Evolutionary conservation across 2,888 invertebrate species (phyloP).

Genomic region (Himalopsyche tibetana): DNA sequence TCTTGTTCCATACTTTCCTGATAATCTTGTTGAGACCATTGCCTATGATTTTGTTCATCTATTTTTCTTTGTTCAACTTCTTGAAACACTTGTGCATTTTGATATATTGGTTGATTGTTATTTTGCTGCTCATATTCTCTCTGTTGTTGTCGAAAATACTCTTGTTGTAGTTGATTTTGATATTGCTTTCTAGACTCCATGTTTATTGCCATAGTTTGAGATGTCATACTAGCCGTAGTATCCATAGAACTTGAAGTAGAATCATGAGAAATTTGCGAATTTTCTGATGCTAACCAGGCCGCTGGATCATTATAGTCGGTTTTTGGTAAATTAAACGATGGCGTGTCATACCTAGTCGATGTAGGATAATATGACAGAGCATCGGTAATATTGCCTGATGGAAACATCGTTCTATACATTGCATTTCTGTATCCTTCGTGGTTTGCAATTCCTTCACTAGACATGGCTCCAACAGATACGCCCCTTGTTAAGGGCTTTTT

Average conservation of each 20-base stretch:
- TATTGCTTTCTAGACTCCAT: constrained; percentile 76
- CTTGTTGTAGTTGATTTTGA: constrained; percentile 77
- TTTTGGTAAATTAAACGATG: constrained; percentile 75
- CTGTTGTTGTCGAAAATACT: constrained; percentile 76
- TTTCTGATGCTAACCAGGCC: constrained; percentile 79
- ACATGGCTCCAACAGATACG: constrained; percentile 75
- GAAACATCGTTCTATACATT: constrained; percentile 82
- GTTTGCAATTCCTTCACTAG: constrained; percentile 78
- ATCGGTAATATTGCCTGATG: constrained; percentile 85
- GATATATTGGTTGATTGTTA: constrained; percentile 71
- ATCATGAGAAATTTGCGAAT: constrained; percentile 75
- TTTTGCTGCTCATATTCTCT: constrained; percentile 74
- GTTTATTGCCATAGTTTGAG: constrained; percentile 77
- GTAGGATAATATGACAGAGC: constrained; percentile 89
- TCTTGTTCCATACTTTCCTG: constrained; percentile 72
- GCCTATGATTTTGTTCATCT: constrained; percentile 68
- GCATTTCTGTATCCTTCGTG: constrained; percentile 81
- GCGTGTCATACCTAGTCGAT: constrained; percentile 78
- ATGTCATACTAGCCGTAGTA: constrained; percentile 71
- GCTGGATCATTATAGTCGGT: constrained; percentile 78
- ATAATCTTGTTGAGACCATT: constrained; percentile 68
- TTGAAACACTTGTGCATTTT: constrained; percentile 63
- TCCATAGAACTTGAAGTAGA: constrained; percentile 80
- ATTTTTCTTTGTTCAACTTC: constrained; percentile 57
- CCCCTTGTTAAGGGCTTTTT: constrained; percentile 78